A percentile compares a stretch with the other conserved stretches of the same genome.
These are phyloP conservation scores for Staurois parvus DNA, from an alignment of 2,797 vertebrate genomes.

Conservation along the genomic window DNA sequence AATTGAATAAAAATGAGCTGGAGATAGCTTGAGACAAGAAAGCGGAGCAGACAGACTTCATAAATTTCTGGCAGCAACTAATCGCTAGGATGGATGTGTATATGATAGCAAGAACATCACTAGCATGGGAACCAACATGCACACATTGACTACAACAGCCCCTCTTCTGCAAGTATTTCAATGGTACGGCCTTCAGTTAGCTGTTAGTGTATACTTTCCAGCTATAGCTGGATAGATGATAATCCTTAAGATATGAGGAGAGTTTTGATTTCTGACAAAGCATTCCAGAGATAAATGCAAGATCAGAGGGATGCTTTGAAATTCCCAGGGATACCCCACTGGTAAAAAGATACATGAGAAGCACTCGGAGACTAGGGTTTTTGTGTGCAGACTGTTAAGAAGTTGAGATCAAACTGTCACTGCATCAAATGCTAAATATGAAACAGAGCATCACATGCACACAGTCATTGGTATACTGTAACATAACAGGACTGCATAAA, in stretches of 20 bases:
- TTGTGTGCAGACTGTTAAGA: slow-evolving; percentile 54
- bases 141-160: slow-evolving; percentile 76
- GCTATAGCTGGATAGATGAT: slow-evolving; percentile 84
- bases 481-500: too few relatives aligned
- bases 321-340: slow-evolving; percentile 83
- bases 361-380: slow-evolving; percentile 76
- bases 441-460: slow-evolving; percentile 72
- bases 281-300: slow-evolving; percentile 99
- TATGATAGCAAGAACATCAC: slow-evolving; percentile 74
- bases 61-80: slow-evolving; percentile 77
- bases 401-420: slow-evolving; percentile 66
- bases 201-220: slow-evolving; percentile 94
- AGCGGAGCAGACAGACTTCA: slow-evolving; percentile 70
- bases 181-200: slow-evolving; percentile 78
- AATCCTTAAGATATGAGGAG: slow-evolving; percentile 99
- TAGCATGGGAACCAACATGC: slow-evolving; percentile 77
- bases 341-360: slow-evolving; percentile 74
- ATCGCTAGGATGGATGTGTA: slow-evolving; percentile 75
- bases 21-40: slow-evolving; percentile 67
- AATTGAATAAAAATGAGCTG: not conserved
- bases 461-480: too few relatives aligned
- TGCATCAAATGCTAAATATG: slow-evolving; percentile 78
- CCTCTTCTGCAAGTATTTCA: slow-evolving; percentile 77
- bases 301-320: slow-evolving; percentile 92
- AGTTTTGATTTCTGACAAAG: slow-evolving; percentile 95